These are phyloP conservation scores for Muscicapa striata DNA, from an alignment of 2,797 vertebrate species.

Conservation along the genomic window DNA sequence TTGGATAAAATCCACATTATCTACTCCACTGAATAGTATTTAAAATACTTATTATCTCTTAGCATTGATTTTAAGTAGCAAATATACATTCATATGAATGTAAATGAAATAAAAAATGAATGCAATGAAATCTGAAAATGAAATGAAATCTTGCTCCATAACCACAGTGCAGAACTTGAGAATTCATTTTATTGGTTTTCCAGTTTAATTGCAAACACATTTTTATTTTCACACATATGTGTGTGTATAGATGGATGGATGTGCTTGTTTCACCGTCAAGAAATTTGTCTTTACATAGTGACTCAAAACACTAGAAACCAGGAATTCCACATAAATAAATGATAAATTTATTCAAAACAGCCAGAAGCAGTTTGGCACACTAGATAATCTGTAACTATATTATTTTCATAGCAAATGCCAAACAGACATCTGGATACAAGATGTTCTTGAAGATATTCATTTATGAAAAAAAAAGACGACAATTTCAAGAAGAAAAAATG, in stretches of 20 bases:
- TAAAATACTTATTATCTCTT: not conserved
- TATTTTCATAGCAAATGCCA: not conserved
- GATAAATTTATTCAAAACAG: not conserved
- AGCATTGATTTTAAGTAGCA: not conserved
- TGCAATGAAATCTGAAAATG: too few relatives aligned
- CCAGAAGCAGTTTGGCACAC: not conserved
- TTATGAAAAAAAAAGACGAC: not conserved
- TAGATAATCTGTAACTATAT: not conserved
- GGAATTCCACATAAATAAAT: not conserved
- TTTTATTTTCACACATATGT: not conserved
- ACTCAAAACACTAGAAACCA: not conserved
- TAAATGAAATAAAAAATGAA: too few relatives aligned
- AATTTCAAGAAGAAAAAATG: not conserved
- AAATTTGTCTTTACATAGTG: not conserved
- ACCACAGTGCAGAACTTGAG: not conserved
- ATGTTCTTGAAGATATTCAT: not conserved
- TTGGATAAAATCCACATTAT: not conserved
- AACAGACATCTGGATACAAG: not conserved
- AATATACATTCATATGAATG: not conserved
- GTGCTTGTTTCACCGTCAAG: not conserved
- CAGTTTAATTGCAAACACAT: not conserved
- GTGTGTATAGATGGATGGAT: not conserved
- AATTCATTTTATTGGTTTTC: not conserved
- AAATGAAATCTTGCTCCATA: not conserved
- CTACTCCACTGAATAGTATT: not conserved